Evolutionary conservation across 2,888 invertebrate species (phyloP), one percentile per base, ranked within the genome.

Genomic region (Ormyrus pomaceus): DNA sequence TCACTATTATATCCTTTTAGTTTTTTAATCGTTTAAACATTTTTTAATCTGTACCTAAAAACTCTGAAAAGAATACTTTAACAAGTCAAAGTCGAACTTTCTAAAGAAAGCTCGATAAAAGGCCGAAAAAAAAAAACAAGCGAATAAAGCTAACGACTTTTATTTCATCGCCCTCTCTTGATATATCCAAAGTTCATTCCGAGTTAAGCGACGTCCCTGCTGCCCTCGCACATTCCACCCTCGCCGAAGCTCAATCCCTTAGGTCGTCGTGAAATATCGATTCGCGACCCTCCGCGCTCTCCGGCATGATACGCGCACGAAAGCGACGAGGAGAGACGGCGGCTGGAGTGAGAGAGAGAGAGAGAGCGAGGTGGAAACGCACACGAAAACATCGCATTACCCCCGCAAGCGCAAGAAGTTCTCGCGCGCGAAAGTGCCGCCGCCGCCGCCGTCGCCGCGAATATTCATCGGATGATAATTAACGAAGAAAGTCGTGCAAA

Each of bases 391-490:
- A 62, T 70, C 64, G 70, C 50, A 71, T 68, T 76, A 61, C 68
- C 13, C n/a, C 19, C 50, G 64, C 8, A 70, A 50, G 66, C 50
- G 68, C 61, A 34, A 58, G 76, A 45, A 62, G 59, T 58, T 72
- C 19, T 58, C 69, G 46, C 76, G 46, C 76, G 55, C 53, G n/a
- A 51, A 46, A 53, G n/a, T 19, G 34, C 13, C 8, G 58, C 48
- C 34, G 58, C 48, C 34, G 34, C 13, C 2, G 48, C 48, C 19
- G 19, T 19, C 19, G 19, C 4, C n/a, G 69, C 65, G 78, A 80
- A 82, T 82, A 82, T 82, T 82, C 82, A 80, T 80, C 66, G 78
- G 73, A 79, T 77, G 82, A 81, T 82, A 82, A 82, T 81, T 77
- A 82, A 65, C 73, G 81, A 66, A 56, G 74, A 81, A 77, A 81